Conservation (phyloP, 2,113 vertebrate species). For the Neopipo cinnamomea region DNA sequence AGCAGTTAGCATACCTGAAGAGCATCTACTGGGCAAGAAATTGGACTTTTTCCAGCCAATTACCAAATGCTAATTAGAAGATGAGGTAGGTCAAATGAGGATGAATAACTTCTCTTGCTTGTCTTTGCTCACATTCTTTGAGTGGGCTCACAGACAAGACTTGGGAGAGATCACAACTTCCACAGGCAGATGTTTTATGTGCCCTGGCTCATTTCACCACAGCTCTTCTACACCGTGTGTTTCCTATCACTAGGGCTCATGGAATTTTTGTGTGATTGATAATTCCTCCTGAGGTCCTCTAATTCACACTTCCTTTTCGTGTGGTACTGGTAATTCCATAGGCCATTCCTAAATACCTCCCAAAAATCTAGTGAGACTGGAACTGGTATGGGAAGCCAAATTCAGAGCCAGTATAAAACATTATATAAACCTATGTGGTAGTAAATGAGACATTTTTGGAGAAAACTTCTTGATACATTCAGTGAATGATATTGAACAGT, state of each 20-base stretch:
- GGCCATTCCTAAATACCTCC: not conserved
- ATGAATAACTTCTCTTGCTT: not conserved
- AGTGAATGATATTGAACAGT: not conserved
- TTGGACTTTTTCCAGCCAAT: slow-evolving; percentile 40
- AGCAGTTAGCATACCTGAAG: not conserved
- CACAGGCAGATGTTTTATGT: slow-evolving; percentile 18
- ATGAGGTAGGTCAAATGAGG: slow-evolving; percentile 39
- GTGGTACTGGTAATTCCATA: not conserved
- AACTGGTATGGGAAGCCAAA: not conserved
- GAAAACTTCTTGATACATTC: not conserved
- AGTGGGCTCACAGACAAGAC: not conserved
- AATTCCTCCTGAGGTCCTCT: not conserved
- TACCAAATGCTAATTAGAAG: slow-evolving; percentile 44
- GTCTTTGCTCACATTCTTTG: not conserved
- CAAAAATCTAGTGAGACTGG: not conserved
- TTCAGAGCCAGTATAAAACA: not conserved
- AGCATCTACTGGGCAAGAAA: not conserved
- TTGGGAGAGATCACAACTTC: not conserved
- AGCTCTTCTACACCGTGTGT: not conserved
- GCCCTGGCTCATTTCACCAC: not conserved
- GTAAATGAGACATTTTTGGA: not conserved
- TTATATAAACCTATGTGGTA: fast-evolving
- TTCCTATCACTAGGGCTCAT: not conserved
- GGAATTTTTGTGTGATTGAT: not conserved
- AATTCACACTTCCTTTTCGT: not conserved